Conservation (phyloP, 1,140 invertebrate genomes). For the Micrasema longulum region DNA sequence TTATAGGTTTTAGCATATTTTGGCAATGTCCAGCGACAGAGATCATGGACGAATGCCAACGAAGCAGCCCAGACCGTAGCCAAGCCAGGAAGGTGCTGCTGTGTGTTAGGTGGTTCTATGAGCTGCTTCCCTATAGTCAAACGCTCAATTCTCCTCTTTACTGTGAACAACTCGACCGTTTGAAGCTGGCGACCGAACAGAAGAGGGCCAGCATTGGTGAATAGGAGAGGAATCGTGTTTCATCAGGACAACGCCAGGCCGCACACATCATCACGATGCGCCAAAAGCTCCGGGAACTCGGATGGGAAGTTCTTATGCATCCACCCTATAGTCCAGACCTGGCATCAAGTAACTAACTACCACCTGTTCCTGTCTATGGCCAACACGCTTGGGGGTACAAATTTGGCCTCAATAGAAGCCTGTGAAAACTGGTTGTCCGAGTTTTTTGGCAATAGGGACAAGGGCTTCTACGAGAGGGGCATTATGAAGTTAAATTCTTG, state of each 20-base stretch:
- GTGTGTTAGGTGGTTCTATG: too few species aligned
- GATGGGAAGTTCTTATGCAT: conserved; percentile 19
- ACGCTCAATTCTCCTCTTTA: conserved; percentile 5
- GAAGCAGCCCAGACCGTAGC: too few species aligned
- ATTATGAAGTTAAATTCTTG: conserved; percentile 10
- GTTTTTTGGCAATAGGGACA: conserved; percentile 15
- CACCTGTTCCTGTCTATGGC: conserved; percentile 7
- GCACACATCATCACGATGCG: conserved; percentile 20
- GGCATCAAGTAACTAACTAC: conserved; percentile 13
- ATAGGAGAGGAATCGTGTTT: conserved; percentile 20
- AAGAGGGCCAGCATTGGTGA: conserved; percentile 21
- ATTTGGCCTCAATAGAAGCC: neutral
- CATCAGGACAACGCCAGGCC: conserved; percentile 20
- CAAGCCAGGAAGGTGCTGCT: too few species aligned
- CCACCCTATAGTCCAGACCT: conserved; percentile 11
- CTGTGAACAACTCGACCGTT: conserved; percentile 17
- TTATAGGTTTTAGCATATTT: too few species aligned
- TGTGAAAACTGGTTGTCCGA: conserved; percentile 14
- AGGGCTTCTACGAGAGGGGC: conserved; percentile 19
- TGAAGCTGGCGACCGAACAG: conserved; percentile 20
- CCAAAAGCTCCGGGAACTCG: conserved; percentile 14
- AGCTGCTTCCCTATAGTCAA: too few species aligned
- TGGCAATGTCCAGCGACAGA: too few species aligned
- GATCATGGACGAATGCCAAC: too few species aligned
- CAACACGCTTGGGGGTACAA: conserved; percentile 5